phyloP scores from a whole-genome alignment of 2,888 invertebrate genomes.

The Agrotis segetum region DNA sequence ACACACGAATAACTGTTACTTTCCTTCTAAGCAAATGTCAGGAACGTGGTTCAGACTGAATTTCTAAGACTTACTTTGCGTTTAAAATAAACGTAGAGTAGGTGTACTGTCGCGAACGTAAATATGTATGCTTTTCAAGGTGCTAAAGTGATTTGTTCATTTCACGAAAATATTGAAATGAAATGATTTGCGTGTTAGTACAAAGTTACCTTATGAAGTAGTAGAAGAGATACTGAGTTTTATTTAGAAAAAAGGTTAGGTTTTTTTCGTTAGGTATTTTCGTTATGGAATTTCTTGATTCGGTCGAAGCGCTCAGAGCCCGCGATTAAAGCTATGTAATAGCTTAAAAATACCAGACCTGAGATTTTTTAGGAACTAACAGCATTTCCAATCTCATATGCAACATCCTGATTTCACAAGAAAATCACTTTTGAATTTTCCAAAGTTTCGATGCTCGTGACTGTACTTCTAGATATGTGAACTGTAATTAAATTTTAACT shows the following conservation, averaged over 20 bases:
- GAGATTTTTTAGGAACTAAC: no score
- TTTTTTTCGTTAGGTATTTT: no score
- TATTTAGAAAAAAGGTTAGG: no score
- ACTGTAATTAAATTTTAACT: constrained; percentile 52
- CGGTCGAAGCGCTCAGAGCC: no score
- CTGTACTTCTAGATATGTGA: constrained; percentile 34
- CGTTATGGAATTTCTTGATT: no score
- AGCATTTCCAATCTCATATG: no score
- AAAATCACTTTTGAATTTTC: constrained; percentile 13
- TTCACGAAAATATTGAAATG: no score
- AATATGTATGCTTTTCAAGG: neutral
- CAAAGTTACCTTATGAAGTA: no score
- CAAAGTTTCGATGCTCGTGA: neutral
- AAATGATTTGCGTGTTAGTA: no score
- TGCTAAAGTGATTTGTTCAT: neutral
- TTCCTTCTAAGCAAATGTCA: constrained; percentile 67
- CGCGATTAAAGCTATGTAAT: no score
- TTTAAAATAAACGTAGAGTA: constrained; percentile 54
- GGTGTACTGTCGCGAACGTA: constrained; percentile 17
- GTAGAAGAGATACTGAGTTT: no score
- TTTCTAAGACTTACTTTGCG: constrained; percentile 54
- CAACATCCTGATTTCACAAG: neutral
- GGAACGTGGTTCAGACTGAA: constrained; percentile 68
- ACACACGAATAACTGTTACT: constrained; percentile 66
- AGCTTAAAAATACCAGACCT: no score